Conservation (phyloP, 2,888 invertebrate genomes). For the Agriopis aurantiaria region DNA sequence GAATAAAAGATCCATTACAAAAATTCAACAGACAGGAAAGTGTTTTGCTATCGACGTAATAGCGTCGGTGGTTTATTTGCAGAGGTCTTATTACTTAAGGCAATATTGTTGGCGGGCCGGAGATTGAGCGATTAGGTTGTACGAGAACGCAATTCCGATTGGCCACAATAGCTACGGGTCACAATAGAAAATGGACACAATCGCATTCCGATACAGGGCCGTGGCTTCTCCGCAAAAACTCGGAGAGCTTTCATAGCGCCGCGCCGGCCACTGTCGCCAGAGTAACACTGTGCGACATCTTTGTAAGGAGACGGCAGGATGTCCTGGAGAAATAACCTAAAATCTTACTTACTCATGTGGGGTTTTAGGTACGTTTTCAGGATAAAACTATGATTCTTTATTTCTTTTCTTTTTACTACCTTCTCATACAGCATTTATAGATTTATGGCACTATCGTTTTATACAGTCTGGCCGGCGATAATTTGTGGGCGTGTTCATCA, state of each 20-base stretch:
- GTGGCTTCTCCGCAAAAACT: conserved; percentile 28
- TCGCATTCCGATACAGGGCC: conserved; percentile 47
- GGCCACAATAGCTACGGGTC: conserved; percentile 40
- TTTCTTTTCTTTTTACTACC: too few species aligned
- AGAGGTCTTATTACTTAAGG: conserved; percentile 43
- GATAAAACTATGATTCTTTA: too few species aligned
- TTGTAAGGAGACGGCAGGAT: not conserved
- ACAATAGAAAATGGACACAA: conserved; percentile 51
- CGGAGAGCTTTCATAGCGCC: conserved; percentile 19
- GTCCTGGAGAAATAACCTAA: not conserved
- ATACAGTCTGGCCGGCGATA: too few species aligned
- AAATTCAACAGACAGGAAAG: conserved; percentile 19
- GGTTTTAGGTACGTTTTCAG: too few species aligned
- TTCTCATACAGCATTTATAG: too few species aligned
- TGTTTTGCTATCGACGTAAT: conserved; percentile 34
- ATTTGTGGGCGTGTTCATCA: too few species aligned
- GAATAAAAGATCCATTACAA: conserved; percentile 1
- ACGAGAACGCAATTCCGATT: conserved; percentile 45
- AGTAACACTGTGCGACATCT: conserved; percentile 16
- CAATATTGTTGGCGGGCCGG: conserved; percentile 42
- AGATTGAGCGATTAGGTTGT: conserved; percentile 47
- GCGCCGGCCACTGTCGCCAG: not conserved
- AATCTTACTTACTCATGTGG: not conserved
- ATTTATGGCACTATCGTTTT: too few species aligned
- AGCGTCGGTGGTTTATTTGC: conserved; percentile 40